A percentile compares a stretch with the other conserved stretches of the same genome.
Evolutionary conservation across 2,888 invertebrate species (phyloP).

Genomic region (Lysandra bellargus): DNA sequence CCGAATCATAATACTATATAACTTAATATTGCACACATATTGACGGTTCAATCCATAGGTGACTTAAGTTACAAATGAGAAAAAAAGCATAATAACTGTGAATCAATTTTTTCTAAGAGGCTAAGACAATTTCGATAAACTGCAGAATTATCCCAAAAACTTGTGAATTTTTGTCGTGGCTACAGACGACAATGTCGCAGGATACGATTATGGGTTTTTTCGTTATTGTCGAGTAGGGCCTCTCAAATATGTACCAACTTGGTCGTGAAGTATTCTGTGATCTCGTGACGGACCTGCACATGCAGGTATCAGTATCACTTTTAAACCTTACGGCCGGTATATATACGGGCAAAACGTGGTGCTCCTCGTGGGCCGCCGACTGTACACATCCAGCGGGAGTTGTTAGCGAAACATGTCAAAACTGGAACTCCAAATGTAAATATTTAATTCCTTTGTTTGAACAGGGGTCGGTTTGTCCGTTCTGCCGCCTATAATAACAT

Average conservation of each 20-base stretch:
- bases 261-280: background rate
- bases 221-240: background rate
- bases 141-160: background rate
- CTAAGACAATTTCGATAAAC: background rate
- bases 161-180: background rate
- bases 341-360: background rate
- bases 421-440: slow-evolving; percentile 1
- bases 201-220: background rate
- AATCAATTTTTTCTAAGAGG: background rate
- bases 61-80: background rate
- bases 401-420: slow-evolving; percentile 4
- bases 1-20: background rate
- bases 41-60: too few relatives aligned
- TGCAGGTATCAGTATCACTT: background rate
- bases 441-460: slow-evolving; percentile 17
- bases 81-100: background rate
- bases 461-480: slow-evolving; percentile 10
- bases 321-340: background rate
- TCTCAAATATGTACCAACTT: background rate
- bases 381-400: slow-evolving; percentile 6
- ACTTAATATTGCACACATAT: too few relatives aligned
- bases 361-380: background rate
- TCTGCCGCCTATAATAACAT: background rate
- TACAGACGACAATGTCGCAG: background rate
- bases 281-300: background rate